These are phyloP conservation scores for Penaeus monodon DNA, from an alignment of 2,888 invertebrate genomes.

Conservation along the genomic window DNA sequence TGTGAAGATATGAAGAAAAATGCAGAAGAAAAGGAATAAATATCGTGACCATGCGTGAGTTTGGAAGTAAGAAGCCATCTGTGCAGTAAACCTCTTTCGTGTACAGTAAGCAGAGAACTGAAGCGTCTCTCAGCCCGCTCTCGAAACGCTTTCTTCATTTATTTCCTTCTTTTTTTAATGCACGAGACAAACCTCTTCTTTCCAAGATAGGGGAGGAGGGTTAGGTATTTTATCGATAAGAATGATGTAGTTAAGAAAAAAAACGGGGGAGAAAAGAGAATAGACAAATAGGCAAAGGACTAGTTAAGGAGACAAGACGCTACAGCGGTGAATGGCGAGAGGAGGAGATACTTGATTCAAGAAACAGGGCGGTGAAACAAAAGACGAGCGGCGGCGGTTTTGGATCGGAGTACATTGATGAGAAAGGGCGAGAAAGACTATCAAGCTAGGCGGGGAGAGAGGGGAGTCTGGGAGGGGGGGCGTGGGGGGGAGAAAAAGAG, in stretches of 20 bases:
- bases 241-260: constrained; percentile 23
- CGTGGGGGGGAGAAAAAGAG: too few relatives aligned
- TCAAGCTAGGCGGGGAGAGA: too few relatives aligned
- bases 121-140: too few relatives aligned
- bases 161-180: background rate
- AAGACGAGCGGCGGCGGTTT: too few relatives aligned
- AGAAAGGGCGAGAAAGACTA: too few relatives aligned
- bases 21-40: background rate
- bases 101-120: background rate
- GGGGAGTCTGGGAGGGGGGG: too few relatives aligned
- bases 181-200: constrained; percentile 40
- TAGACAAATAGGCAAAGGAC: constrained; percentile 14
- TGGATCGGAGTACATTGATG: too few relatives aligned
- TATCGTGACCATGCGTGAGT: constrained; percentile 28
- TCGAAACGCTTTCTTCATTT: too few relatives aligned
- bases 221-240: background rate
- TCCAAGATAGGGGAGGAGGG: constrained; percentile 29
- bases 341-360: background rate
- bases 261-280: constrained; percentile 11
- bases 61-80: constrained; percentile 49
- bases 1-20: background rate
- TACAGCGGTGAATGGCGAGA: constrained; percentile 8
- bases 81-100: constrained; percentile 35
- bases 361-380: too few relatives aligned
- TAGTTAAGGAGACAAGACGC: background rate